Evolutionary conservation across 2,113 vertebrate genomes (phyloP).

Genomic region (Labeo catla): DNA sequence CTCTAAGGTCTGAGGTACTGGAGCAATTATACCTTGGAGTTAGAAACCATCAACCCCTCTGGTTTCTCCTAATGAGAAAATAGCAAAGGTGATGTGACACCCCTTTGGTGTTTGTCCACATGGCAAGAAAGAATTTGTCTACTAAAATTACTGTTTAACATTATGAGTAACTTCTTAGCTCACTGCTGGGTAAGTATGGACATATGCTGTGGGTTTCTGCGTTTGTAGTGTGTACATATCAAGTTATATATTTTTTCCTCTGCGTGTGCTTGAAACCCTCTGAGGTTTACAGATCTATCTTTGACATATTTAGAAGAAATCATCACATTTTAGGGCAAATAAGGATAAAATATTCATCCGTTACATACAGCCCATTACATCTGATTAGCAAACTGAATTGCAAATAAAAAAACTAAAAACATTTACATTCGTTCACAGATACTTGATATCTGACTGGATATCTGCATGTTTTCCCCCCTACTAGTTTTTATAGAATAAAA

Average conservation of each 20-base stretch:
- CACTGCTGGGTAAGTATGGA: not conserved
- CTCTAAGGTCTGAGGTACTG: slow-evolving; percentile 25
- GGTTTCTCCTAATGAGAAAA: slow-evolving; percentile 22
- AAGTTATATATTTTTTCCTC: not conserved
- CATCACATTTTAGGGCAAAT: slow-evolving; percentile 21
- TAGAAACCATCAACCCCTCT: not conserved
- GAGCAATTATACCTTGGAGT: not conserved
- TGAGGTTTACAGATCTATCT: slow-evolving; percentile 25
- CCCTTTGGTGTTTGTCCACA: slow-evolving; percentile 27
- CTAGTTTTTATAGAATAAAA: slow-evolving; percentile 12
- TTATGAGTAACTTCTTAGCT: not conserved
- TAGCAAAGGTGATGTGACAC: slow-evolving; percentile 18
- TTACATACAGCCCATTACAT: not conserved
- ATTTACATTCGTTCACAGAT: slow-evolving; percentile 22
- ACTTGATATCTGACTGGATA: slow-evolving; percentile 1
- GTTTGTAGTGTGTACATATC: not conserved
- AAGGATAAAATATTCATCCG: slow-evolving; percentile 1
- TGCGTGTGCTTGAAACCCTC: slow-evolving; percentile 18
- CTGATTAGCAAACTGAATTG: not conserved
- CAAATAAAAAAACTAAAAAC: not conserved
- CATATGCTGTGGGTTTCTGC: not conserved
- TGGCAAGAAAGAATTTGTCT: not conserved
- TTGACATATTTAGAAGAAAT: slow-evolving; percentile 22
- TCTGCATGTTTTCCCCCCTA: not conserved
- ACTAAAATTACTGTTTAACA: slow-evolving; percentile 10